phyloP scores from a whole-genome alignment of 2,797 vertebrate species.

The Sarcophilus harrisii region DNA sequence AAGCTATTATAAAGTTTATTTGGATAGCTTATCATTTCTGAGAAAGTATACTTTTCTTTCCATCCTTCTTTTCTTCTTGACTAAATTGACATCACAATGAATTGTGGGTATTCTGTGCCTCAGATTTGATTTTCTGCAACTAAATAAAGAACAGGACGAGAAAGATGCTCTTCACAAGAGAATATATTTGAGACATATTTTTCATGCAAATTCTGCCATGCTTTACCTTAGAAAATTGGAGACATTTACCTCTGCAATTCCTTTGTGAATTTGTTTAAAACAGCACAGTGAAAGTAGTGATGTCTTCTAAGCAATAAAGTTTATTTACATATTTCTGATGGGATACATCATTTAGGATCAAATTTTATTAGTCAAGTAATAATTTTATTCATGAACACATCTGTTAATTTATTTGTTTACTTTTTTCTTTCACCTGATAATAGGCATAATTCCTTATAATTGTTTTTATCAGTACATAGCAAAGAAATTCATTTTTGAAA shows the following conservation, averaged over 20 bases:
- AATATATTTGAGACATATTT: conserved; percentile 50
- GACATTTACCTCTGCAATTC: conserved; percentile 19
- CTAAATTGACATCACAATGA: background rate
- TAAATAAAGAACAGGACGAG: conserved; percentile 19
- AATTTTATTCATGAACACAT: conserved; percentile 50
- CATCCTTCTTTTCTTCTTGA: conserved; percentile 2
- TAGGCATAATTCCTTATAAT: conserved; percentile 31
- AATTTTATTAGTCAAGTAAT: conserved; percentile 26
- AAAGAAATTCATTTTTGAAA: conserved; percentile 60
- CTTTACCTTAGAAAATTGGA: conserved; percentile 53
- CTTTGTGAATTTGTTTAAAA: conserved; percentile 51
- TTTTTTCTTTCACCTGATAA: conserved; percentile 34
- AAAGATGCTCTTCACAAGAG: conserved; percentile 35
- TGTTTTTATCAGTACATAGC: conserved; percentile 48
- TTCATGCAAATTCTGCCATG: conserved; percentile 8
- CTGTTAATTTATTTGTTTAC: conserved; percentile 52
- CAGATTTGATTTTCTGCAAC: background rate
- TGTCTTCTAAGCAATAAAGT: conserved; percentile 41
- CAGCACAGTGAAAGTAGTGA: conserved; percentile 10
- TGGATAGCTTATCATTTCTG: conserved; percentile 31
- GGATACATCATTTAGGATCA: conserved; percentile 55
- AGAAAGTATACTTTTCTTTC: conserved; percentile 26
- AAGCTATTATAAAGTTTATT: conserved; percentile 44
- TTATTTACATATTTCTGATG: conserved; percentile 56
- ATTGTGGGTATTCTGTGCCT: conserved; percentile 37